Evolutionary conservation across 2,888 invertebrate genomes (phyloP).

Genomic region (Drosophila rellima): DNA sequence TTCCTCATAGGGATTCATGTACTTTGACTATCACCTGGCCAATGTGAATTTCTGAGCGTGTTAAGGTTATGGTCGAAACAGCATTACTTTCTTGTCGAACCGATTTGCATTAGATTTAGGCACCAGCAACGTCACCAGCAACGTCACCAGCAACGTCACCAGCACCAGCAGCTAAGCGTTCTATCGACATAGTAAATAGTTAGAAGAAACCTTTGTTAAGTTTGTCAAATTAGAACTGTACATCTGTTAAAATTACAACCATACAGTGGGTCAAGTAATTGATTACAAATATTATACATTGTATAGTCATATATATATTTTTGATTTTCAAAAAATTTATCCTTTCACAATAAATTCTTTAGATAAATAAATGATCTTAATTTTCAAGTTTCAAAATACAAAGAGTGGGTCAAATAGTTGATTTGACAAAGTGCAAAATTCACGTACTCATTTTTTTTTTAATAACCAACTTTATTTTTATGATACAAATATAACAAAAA

Average conservation of each 20-base stretch:
- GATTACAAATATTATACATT: neutral
- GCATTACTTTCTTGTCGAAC: constrained; percentile 1
- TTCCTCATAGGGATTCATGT: constrained; percentile 85
- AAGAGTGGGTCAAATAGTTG: too few relatives aligned
- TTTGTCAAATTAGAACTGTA: constrained; percentile 40
- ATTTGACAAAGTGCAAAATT: too few relatives aligned
- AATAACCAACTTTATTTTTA: too few relatives aligned
- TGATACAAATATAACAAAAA: too few relatives aligned
- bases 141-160: constrained; percentile 2
- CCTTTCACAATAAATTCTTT: too few relatives aligned
- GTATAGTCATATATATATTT: too few relatives aligned
- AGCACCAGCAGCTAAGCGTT: neutral
- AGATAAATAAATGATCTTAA: too few relatives aligned
- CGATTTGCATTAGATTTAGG: constrained; percentile 11
- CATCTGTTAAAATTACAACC: constrained; percentile 25
- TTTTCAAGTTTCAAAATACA: too few relatives aligned
- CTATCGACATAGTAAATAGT: constrained; percentile 29
- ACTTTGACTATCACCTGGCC: constrained; percentile 82
- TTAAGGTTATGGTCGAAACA: constrained; percentile 3
- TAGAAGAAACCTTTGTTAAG: constrained; percentile 52
- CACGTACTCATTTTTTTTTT: too few relatives aligned
- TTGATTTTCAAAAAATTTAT: too few relatives aligned
- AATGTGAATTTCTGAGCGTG: constrained; percentile 77
- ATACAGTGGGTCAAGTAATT: constrained; percentile 3
- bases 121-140: constrained; percentile 13